Evolutionary conservation across 2,888 invertebrate species (phyloP).

Genomic region (Ceraclea dissimilis): DNA sequence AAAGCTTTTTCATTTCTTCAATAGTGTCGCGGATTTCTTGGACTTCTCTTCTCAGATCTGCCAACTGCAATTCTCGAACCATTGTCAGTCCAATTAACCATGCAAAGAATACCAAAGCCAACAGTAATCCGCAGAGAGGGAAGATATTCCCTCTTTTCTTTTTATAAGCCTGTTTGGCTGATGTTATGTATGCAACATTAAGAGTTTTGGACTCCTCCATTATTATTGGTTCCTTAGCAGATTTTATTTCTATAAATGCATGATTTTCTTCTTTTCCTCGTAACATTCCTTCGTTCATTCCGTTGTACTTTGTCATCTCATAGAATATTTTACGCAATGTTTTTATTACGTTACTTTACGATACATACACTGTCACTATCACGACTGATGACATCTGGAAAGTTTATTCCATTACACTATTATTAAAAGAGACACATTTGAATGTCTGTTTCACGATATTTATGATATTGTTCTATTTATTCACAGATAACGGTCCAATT

Average conservation of each 20-base stretch:
- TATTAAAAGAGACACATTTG: too few relatives aligned
- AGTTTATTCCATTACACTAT: too few relatives aligned
- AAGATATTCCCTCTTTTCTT: slow-evolving; percentile 16
- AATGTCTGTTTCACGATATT: too few relatives aligned
- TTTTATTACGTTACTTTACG: background rate
- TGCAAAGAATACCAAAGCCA: slow-evolving; percentile 8
- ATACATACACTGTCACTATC: too few relatives aligned
- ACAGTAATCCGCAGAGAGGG: slow-evolving; percentile 10
- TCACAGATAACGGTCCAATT: too few relatives aligned
- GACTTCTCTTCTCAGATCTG: slow-evolving; percentile 13
- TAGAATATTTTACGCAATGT: background rate
- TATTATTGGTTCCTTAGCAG: background rate
- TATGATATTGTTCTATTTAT: too few relatives aligned
- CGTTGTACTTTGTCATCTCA: background rate
- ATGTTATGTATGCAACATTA: background rate
- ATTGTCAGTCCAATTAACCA: slow-evolving; percentile 19
- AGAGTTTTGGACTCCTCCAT: background rate
- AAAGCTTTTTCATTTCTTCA: slow-evolving; percentile 7
- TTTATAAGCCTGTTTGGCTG: background rate
- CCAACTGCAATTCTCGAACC: slow-evolving; percentile 21
- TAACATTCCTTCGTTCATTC: background rate
- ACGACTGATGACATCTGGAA: too few relatives aligned
- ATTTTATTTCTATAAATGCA: background rate
- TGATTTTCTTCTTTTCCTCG: background rate
- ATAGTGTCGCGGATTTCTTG: slow-evolving; percentile 9